Percentiles rank a stretch among this genome's conserved stretches.
phyloP scores from a whole-genome alignment of 1,140 invertebrate genomes.

The Dendrolimus punctatus region DNA sequence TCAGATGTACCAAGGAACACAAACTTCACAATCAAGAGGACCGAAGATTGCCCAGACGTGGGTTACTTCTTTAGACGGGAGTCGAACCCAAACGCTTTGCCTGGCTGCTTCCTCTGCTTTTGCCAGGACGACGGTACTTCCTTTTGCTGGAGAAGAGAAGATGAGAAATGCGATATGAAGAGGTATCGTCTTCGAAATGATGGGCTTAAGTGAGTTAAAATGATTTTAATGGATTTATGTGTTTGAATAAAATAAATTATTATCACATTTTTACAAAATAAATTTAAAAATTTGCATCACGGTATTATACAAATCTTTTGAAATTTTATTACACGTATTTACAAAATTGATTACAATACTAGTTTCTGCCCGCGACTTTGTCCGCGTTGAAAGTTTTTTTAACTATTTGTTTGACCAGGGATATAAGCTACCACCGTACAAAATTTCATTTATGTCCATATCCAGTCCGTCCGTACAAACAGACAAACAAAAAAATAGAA shows the following conservation, averaged over 20 bases:
- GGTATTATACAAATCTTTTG: too few species aligned
- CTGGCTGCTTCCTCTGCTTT: constrained; percentile 43
- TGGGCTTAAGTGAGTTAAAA: constrained; percentile 22
- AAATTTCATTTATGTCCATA: too few species aligned
- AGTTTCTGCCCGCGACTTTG: too few species aligned
- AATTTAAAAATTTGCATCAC: too few species aligned
- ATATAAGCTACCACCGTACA: too few species aligned
- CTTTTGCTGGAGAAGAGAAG: constrained; percentile 37
- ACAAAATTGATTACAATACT: too few species aligned
- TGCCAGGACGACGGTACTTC: constrained; percentile 31
- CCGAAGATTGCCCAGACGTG: constrained; percentile 28
- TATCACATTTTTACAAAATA: too few species aligned
- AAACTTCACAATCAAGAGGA: constrained; percentile 13
- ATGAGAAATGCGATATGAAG: constrained; percentile 31
- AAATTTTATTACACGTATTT: too few species aligned
- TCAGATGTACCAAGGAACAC: constrained; percentile 12
- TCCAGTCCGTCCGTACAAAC: too few species aligned
- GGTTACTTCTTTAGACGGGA: constrained; percentile 39
- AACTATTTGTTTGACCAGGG: too few species aligned
- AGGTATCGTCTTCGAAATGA: constrained; percentile 17
- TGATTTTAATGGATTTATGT: not conserved
- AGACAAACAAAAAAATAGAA: too few species aligned
- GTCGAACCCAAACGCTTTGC: constrained; percentile 13
- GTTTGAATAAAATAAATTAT: not conserved
- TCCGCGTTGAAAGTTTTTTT: too few species aligned